A percentile compares a stretch with the other conserved stretches of the same genome.
These are phyloP conservation scores for Scomber japonicus DNA, from an alignment of 2,113 vertebrate genomes.

Conservation along the genomic window DNA sequence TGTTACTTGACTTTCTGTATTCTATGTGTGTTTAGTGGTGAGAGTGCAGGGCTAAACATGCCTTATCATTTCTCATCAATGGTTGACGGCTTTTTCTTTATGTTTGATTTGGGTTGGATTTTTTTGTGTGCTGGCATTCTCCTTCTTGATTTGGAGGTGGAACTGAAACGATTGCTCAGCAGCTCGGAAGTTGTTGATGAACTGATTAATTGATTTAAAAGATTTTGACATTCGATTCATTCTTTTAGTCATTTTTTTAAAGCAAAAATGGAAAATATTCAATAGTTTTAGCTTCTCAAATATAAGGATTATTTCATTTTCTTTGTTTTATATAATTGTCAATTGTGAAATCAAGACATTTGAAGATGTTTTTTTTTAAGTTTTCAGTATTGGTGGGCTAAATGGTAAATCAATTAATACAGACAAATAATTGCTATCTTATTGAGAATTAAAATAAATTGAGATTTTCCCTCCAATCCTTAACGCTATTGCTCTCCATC, in stretches of 20 bases:
- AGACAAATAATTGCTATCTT: conserved; percentile 27
- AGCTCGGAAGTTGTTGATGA: too few species aligned
- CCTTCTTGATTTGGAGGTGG: not conserved
- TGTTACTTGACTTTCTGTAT: too few species aligned
- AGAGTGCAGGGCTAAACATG: too few species aligned
- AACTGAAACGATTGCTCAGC: not conserved
- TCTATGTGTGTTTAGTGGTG: too few species aligned
- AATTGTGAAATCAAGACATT: not conserved
- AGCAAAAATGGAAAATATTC: not conserved
- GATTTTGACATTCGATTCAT: too few species aligned
- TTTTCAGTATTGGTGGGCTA: not conserved
- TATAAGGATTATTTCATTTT: too few species aligned
- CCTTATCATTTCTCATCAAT: too few species aligned
- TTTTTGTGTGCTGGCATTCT: not conserved
- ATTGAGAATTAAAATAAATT: conserved; percentile 53
- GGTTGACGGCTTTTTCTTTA: not conserved
- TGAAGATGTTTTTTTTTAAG: not conserved
- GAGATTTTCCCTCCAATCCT: conserved; percentile 23
- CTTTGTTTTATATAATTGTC: too few species aligned
- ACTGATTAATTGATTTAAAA: too few species aligned
- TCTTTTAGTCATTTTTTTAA: not conserved
- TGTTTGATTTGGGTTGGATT: not conserved
- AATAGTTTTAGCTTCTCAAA: not conserved
- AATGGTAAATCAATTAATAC: conserved; percentile 24
- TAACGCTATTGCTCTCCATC: conserved; percentile 19